Base-by-base conservation (phyloP, 2,113 vertebrate genomes). In the Jacana jacana region DNA sequence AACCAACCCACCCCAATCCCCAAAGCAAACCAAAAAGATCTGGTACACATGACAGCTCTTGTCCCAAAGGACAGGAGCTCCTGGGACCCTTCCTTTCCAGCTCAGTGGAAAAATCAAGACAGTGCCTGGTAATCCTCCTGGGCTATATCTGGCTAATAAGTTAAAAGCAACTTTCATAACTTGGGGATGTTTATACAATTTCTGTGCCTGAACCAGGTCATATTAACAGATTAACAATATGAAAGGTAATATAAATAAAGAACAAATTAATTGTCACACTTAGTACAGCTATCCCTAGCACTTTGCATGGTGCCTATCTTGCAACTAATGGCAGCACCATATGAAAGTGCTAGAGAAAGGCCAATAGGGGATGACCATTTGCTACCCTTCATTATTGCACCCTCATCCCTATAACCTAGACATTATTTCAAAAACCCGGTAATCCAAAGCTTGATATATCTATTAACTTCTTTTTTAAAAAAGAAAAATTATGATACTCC, bases 1-100 rank as follows among this genome's bases (percentile, higher is more conserved):
- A 72, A 27, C 6, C 13, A 23, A 11, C 11, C 3, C 7, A 1
- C 11, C 2, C 7, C 0, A 0, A 12, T 14, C 17, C 10, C 22
- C 8, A 25, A 15, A 65, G 19, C 12, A 65, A 70, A 65, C 13
- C 64, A 72, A 60, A 35, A 6, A 35, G 18, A 44, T 7, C 35
- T 40, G 52, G 52, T 30, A 55, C 49, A 48, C 23, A 10, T 1
- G 8, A 37, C 23, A 73, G 60, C 14, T 48, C 35, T 52, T 31
- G 44, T 33, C 48, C 39, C 51, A 39, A 17, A 61, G 61, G 30
- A 35, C 31, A 22, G 0, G 4, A 78, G 19, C 19, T 54, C 30
- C 10, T 17, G 39, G 24, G 20, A 64, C 1, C 6, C 9, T 33
- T 81, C 8, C 28, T 61, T 64, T 70, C 10, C 55, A 75, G 48